These are phyloP conservation scores for Augiades crinisus DNA, from an alignment of 2,888 invertebrate genomes.

Conservation along the genomic window DNA sequence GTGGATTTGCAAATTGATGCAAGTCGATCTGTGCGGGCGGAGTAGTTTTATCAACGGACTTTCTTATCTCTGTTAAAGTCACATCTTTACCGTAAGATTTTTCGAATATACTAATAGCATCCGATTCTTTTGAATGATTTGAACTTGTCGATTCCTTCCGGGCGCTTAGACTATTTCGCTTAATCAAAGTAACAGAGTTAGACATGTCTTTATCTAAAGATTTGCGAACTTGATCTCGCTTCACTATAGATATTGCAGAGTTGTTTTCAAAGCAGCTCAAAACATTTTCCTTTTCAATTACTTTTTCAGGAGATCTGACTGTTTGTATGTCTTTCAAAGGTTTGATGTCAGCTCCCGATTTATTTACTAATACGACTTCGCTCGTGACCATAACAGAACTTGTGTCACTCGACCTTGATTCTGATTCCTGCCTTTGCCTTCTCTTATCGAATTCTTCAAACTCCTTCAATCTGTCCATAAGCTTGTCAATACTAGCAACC, in stretches of 20 bases:
- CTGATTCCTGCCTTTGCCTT: constrained; percentile 67
- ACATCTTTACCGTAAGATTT: constrained; percentile 76
- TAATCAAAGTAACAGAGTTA: constrained; percentile 73
- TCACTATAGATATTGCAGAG: constrained; percentile 76
- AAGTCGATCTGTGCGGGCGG: constrained; percentile 55
- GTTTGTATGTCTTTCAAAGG: constrained; percentile 71
- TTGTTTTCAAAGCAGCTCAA: constrained; percentile 78
- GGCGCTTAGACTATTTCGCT: constrained; percentile 68
- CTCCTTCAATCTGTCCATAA: constrained; percentile 75
- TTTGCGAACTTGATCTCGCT: constrained; percentile 70
- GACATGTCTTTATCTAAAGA: constrained; percentile 74
- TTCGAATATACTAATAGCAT: constrained; percentile 76
- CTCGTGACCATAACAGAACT: constrained; percentile 72
- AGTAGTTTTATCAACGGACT: constrained; percentile 65
- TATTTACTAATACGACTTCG: constrained; percentile 70
- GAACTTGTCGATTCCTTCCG: constrained; percentile 76
- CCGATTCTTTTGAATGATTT: constrained; percentile 69
- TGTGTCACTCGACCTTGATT: constrained; percentile 57
- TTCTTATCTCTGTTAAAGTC: constrained; percentile 73
- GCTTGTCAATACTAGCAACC: constrained; percentile 72
- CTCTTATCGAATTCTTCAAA: constrained; percentile 76
- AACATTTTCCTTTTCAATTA: constrained; percentile 72
- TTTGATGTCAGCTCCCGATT: constrained; percentile 72
- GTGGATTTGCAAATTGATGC: constrained; percentile 66
- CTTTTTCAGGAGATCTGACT: constrained; percentile 65